These are phyloP conservation scores for Halisarca cf. caerulea DNA, from an alignment of 37 sponge, comb jelly and placozoan genomes.

Conservation along the genomic window DNA sequence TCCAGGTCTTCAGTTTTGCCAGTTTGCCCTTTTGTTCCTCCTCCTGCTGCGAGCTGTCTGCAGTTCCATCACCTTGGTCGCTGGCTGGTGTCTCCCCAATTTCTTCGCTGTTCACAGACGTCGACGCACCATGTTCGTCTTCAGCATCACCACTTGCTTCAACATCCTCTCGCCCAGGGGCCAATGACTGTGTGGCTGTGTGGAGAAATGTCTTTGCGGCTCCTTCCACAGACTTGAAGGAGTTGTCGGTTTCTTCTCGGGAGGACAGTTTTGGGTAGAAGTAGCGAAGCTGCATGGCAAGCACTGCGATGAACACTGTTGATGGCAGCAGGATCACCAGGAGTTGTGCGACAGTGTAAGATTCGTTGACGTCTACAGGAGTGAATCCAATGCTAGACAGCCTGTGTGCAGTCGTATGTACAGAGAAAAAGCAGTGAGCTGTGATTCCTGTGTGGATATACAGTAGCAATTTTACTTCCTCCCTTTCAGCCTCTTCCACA, in stretches of 20 bases:
- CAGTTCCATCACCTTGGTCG: not conserved
- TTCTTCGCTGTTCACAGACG: not conserved
- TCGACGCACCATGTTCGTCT: not conserved
- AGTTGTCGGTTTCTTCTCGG: not conserved
- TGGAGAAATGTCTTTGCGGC: not conserved
- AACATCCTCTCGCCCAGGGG: not conserved
- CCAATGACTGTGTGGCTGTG: not conserved
- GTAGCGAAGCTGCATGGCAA: constrained; percentile 78
- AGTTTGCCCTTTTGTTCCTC: not conserved
- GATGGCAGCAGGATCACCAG: constrained; percentile 58
- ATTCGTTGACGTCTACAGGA: not conserved
- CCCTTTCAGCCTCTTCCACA: too few relatives aligned
- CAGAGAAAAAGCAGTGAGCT: too few relatives aligned
- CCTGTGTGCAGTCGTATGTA: too few relatives aligned
- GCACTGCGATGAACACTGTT: constrained; percentile 66
- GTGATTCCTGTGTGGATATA: too few relatives aligned
- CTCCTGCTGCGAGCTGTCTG: not conserved
- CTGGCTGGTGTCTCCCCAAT: not conserved
- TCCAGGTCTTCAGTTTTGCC: not conserved
- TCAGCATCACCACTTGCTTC: not conserved
- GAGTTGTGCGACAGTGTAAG: not conserved
- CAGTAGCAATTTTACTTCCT: too few relatives aligned
- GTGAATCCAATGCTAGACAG: constrained; percentile 56
- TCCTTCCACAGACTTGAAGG: not conserved
- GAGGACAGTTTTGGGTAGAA: constrained; percentile 27